Evolutionary conservation across 2,797 vertebrate species (phyloP), one percentile per base, ranked within the genome.

Genomic region (Sebastes trivittatus): DNA sequence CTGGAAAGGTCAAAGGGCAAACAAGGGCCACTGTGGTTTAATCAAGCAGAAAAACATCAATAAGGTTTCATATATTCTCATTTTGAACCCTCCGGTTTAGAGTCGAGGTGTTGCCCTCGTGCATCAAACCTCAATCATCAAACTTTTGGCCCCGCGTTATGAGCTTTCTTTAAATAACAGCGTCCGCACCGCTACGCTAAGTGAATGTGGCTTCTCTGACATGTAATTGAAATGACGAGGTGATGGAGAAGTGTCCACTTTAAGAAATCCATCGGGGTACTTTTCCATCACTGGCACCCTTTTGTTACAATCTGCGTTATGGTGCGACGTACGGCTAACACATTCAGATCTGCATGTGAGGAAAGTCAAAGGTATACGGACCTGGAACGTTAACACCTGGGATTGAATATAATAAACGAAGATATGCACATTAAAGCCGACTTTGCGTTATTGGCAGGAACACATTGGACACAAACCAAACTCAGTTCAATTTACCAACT

Each of bases 251-350:
- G 46, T 38, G 70, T 81, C 67, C 83, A 55, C 64, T 68, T 84
- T 60, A 29, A 82, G 82, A 84, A 87, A 82, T 79, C 77, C 4
- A 5, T 60, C 18, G 16, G 36, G 82, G 75, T 54, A 3, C 38
- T 72, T 81, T 73, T 80, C 81, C 87, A 84, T 89, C 83, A 42
- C 81, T 93, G 90, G 78, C 94, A 93, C 91, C 77, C 72, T 60
- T 92, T 87, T 87, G 95, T 94, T 88, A 95, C 85, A 95, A 93
- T 95, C 91, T 93, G 88, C 94, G 84, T 85, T 29, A 58, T 80
- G 80, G 93, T 94, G 95, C 78, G 91, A 95, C 89, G 66, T 88
- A 88, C 84, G 67, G 90, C 88, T 20, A 82, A 92, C 92, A 91
- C 89, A 59, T 88, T 86, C 69, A 86, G 84, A 78, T 89, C 72